phyloP scores from a whole-genome alignment of 2,888 invertebrate species.

The Euclidia mi region DNA sequence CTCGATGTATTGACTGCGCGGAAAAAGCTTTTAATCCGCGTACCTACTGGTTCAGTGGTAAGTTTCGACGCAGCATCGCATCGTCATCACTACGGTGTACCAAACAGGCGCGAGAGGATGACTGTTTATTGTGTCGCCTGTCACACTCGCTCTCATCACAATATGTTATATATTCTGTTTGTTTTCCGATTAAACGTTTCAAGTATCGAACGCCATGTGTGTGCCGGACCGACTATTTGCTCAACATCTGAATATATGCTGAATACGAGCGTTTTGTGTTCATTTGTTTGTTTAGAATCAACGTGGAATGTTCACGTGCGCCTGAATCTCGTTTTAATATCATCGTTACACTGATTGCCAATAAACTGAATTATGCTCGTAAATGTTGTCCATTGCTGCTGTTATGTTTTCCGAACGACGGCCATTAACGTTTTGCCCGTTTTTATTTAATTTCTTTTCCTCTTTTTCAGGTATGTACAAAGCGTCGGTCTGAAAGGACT shows the following conservation, averaged over 20 bases:
- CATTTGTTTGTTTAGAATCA: conserved; percentile 69
- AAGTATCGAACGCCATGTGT: conserved; percentile 55
- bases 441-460: conserved; percentile 35
- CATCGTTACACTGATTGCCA: conserved; percentile 49
- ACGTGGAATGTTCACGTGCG: conserved; percentile 40
- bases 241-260: conserved; percentile 64
- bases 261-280: conserved; percentile 57
- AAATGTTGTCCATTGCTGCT: conserved; percentile 34
- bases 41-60: no score
- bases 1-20: no score
- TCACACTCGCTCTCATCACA: conserved; percentile 40
- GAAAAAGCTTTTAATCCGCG: no score
- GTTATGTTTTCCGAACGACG: conserved; percentile 37
- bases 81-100: no score
- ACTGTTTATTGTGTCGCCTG: no score
- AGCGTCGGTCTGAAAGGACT: conserved; percentile 17
- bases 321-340: conserved; percentile 48
- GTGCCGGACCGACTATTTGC: conserved; percentile 62
- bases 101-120: no score
- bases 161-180: conserved; percentile 65
- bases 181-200: conserved; percentile 74
- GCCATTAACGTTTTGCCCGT: conserved; percentile 26
- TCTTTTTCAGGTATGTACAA: conserved; percentile 75
- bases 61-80: no score
- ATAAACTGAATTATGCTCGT: conserved; percentile 46